Conservation (phyloP, 1,140 invertebrate species). For the Lepidurus apus region DNA sequence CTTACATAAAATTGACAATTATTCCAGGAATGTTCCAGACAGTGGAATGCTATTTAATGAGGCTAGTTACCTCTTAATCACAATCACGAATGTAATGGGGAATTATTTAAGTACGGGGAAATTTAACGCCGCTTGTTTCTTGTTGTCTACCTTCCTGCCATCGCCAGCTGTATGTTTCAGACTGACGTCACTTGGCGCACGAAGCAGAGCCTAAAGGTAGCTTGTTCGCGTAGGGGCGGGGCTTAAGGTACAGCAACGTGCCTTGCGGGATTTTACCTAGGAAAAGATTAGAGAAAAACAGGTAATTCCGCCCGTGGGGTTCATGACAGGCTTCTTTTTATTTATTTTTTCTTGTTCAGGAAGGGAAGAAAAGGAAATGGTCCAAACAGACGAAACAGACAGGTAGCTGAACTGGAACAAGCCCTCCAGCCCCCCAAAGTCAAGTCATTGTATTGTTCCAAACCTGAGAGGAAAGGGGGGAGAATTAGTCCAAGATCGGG, state of each 20-base stretch:
- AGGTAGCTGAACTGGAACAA: not conserved
- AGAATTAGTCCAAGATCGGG: not conserved
- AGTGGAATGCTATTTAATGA: no score
- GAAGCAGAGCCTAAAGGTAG: not conserved
- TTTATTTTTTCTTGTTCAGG: not conserved
- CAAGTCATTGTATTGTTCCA: not conserved
- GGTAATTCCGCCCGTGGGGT: not conserved
- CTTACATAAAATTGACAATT: no score
- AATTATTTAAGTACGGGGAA: not conserved
- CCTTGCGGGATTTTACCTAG: not conserved
- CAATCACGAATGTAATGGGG: not conserved
- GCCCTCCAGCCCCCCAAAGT: not conserved
- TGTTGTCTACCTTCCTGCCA: not conserved
- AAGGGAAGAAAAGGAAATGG: slow-evolving; percentile 3
- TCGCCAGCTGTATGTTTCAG: slow-evolving; percentile 2
- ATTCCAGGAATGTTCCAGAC: no score
- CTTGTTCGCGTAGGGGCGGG: not conserved
- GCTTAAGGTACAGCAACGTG: not conserved
- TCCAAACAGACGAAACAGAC: not conserved
- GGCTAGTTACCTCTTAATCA: no score
- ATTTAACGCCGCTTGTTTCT: not conserved
- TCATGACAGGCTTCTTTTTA: not conserved
- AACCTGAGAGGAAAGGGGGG: not conserved
- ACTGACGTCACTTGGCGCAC: not conserved
- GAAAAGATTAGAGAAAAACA: not conserved